Percentiles rank a stretch among this genome's conserved stretches.
These are phyloP conservation scores for Aphidius colemani DNA, from an alignment of 2,888 invertebrate species.

Conservation along the genomic window DNA sequence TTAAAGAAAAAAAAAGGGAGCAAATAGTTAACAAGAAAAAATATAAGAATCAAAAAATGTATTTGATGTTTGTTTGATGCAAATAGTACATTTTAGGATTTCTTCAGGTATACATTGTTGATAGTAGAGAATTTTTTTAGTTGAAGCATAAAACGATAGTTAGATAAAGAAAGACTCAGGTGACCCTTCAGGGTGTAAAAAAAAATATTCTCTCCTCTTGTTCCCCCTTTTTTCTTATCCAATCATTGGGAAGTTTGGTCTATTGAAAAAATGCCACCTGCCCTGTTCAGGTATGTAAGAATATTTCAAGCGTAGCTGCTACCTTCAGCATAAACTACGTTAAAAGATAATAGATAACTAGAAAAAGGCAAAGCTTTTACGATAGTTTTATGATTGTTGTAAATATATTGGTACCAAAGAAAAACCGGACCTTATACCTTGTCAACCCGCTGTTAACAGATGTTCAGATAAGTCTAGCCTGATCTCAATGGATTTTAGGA, in stretches of 20 bases:
- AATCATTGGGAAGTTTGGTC: slow-evolving; percentile 27
- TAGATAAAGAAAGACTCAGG: slow-evolving; percentile 2
- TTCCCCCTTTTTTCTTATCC: too few relatives aligned
- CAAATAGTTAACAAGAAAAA: background rate
- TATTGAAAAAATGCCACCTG: slow-evolving; percentile 51
- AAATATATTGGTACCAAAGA: slow-evolving; percentile 15
- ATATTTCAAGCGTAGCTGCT: slow-evolving; percentile 14
- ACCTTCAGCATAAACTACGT: slow-evolving; percentile 16
- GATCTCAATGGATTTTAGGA: slow-evolving; percentile 48
- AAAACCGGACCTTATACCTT: slow-evolving; percentile 30
- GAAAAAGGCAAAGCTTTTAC: slow-evolving; percentile 46
- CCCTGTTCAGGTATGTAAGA: slow-evolving; percentile 39
- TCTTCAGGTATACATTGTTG: slow-evolving; percentile 39
- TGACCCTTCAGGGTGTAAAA: slow-evolving; percentile 18
- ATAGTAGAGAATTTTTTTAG: slow-evolving; percentile 30
- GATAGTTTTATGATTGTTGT: slow-evolving; percentile 39
- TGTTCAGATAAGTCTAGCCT: slow-evolving; percentile 54
- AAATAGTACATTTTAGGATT: slow-evolving; percentile 39
- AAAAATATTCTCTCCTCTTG: background rate
- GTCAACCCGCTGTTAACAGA: slow-evolving; percentile 56
- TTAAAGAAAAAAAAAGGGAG: background rate
- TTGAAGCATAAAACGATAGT: slow-evolving; percentile 2
- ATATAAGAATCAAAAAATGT: background rate
- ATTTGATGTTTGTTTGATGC: slow-evolving; percentile 41
- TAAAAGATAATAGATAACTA: slow-evolving; percentile 57